Conservation (phyloP, 2,113 vertebrate species). For the Ramphastos sulfuratus region DNA sequence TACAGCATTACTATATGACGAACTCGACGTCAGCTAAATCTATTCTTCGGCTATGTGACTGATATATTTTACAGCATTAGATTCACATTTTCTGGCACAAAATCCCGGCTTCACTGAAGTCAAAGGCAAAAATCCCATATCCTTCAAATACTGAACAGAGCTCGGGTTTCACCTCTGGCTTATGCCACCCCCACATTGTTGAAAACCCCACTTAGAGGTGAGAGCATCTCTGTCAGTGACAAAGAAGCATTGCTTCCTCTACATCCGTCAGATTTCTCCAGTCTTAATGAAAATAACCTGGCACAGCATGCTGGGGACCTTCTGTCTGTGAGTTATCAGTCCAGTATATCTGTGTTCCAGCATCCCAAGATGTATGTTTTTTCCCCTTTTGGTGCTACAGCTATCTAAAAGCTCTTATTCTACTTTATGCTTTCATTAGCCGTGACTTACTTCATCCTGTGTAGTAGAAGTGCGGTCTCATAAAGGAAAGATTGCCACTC, state of each 20-base stretch:
- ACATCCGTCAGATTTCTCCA: background rate
- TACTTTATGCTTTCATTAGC: background rate
- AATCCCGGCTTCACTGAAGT: background rate
- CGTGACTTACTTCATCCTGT: background rate
- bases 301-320: background rate
- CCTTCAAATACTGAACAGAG: background rate
- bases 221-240: background rate
- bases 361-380: background rate
- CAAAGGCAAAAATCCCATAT: background rate
- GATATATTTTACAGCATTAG: background rate
- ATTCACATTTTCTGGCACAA: background rate
- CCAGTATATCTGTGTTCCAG: background rate
- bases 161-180: background rate
- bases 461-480: background rate
- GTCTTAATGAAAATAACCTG: background rate
- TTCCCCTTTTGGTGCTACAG: background rate
- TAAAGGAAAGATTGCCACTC: background rate
- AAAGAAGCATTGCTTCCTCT: background rate
- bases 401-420: slow-evolving; percentile 10
- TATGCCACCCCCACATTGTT: background rate
- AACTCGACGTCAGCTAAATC: slow-evolving; percentile 6
- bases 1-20: background rate
- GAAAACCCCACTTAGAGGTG: background rate
- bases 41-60: background rate
- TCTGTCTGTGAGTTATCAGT: background rate